phyloP scores from a whole-genome alignment of 2,888 invertebrate species.

The Empis livida region DNA sequence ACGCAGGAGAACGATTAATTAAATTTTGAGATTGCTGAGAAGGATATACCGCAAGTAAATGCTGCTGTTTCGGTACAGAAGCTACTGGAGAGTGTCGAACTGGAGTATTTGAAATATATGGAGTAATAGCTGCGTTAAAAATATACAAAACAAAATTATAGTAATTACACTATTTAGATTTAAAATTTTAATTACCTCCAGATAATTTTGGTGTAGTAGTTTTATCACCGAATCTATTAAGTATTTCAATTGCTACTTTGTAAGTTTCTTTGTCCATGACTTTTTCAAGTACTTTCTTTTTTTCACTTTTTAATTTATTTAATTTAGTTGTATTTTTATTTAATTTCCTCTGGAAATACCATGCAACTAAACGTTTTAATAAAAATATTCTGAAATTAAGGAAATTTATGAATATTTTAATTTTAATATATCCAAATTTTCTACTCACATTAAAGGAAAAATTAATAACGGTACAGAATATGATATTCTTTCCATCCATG shows the following conservation, averaged over 20 bases:
- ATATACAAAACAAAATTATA: too few relatives aligned
- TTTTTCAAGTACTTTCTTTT: conserved; percentile 79
- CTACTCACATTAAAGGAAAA: conserved; percentile 72
- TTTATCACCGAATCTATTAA: conserved; percentile 32
- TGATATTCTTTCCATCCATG: conserved; percentile 57
- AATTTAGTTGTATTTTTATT: conserved; percentile 64
- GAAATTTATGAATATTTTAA: too few relatives aligned
- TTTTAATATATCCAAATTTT: background rate
- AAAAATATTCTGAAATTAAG: conserved; percentile 50
- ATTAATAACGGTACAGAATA: conserved; percentile 67
- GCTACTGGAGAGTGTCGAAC: too few relatives aligned
- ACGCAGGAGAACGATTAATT: background rate
- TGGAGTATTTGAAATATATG: too few relatives aligned
- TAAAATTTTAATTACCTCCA: conserved; percentile 6
- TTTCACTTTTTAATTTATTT: conserved; percentile 59
- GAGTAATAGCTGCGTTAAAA: too few relatives aligned
- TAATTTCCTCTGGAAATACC: conserved; percentile 78
- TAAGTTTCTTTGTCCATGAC: conserved; percentile 98
- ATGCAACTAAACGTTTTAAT: conserved; percentile 65
- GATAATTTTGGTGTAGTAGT: conserved; percentile 15
- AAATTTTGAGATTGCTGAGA: background rate
- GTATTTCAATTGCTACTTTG: conserved; percentile 47
- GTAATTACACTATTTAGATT: background rate
- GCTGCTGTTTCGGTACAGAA: too few relatives aligned
- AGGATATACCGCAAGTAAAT: background rate